Conservation (phyloP, 2,797 vertebrate species). For the Pelochelys cantorii region DNA sequence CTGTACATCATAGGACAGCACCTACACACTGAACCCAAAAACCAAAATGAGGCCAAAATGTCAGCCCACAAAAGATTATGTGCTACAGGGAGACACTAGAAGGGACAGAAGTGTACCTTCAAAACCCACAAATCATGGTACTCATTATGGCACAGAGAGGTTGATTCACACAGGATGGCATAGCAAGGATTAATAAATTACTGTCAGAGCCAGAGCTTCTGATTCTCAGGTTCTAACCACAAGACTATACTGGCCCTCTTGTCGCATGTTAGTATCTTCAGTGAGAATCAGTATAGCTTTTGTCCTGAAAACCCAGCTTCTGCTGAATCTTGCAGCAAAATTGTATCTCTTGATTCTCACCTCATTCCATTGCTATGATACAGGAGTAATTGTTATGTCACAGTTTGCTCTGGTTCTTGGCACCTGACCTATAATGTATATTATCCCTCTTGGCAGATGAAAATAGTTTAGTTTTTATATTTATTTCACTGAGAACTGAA, state of each 20-base stretch:
- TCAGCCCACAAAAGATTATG: neutral
- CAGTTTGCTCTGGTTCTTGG: neutral
- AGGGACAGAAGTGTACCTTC: neutral
- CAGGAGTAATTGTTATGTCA: neutral
- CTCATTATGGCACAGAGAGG: neutral
- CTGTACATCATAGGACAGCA: neutral
- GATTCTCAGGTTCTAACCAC: neutral
- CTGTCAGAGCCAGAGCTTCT: neutral
- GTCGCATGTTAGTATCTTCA: neutral
- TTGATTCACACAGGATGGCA: neutral
- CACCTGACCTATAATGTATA: neutral
- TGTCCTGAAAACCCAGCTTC: conserved; percentile 40
- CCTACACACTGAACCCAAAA: neutral
- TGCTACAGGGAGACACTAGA: neutral
- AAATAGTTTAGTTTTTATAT: neutral
- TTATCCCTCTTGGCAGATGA: neutral
- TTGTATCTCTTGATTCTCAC: neutral
- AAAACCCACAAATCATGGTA: neutral
- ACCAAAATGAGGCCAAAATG: neutral
- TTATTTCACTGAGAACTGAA: neutral
- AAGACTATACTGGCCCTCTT: neutral
- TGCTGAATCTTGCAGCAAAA: conserved; percentile 18
- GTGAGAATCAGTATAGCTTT: conserved; percentile 19
- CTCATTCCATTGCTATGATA: neutral
- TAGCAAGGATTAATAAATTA: neutral